These are phyloP conservation scores for Periparus ater DNA, from an alignment of 2,797 vertebrate genomes.

Conservation along the genomic window DNA sequence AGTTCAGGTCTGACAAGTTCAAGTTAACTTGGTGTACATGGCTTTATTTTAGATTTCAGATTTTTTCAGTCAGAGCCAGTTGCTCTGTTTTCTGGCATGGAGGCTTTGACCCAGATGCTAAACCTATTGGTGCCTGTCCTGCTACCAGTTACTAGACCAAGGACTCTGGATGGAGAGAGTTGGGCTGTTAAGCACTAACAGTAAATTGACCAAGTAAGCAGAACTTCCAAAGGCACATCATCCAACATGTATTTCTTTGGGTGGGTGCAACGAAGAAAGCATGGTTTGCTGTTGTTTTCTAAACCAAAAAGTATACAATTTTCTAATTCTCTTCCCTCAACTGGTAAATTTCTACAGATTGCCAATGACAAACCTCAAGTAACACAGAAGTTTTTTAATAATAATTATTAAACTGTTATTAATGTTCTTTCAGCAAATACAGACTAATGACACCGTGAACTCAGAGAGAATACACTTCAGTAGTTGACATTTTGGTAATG, in stretches of 20 bases:
- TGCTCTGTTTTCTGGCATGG: not conserved
- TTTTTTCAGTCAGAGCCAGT: not conserved
- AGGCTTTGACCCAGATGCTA: not conserved
- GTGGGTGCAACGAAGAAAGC: not conserved
- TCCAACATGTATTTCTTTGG: not conserved
- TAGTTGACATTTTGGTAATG: not conserved
- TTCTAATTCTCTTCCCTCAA: not conserved
- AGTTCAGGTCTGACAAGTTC: not conserved
- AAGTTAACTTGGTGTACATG: not conserved
- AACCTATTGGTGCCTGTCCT: not conserved
- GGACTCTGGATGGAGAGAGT: not conserved
- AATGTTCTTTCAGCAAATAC: not conserved
- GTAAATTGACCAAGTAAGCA: not conserved
- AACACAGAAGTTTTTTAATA: not conserved
- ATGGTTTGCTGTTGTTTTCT: not conserved
- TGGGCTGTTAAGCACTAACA: not conserved
- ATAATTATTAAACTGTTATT: not conserved
- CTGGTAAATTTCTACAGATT: not conserved
- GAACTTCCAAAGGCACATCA: not conserved
- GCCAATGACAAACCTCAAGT: not conserved
- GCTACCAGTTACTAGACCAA: not conserved
- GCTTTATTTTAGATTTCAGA: not conserved
- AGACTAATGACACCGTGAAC: not conserved
- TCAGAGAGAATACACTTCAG: not conserved
- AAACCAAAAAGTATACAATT: not conserved